Base-by-base conservation (phyloP, 1,140 invertebrate species). In the Drosophila repletoides region DNA sequence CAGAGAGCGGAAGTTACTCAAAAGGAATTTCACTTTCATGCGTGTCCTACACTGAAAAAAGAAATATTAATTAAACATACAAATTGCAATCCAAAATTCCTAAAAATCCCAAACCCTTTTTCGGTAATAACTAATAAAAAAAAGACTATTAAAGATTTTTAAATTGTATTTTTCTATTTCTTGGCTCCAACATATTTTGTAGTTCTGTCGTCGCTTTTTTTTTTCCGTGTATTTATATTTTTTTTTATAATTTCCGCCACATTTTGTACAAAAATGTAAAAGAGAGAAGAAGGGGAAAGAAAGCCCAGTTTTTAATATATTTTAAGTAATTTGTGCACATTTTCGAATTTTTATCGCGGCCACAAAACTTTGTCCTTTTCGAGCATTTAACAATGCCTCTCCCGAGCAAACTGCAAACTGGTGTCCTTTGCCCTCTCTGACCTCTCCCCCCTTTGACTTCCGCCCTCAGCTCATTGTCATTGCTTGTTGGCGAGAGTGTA, bases 311-410 rank as follows among this genome's bases (percentile, higher is more conserved):
- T 73, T 77, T 84, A 84, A 83, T 83, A 74, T 83, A 79, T 84
- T 81, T 83, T 71, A 74, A 79, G 79, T 79, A 83, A 83, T 84
- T 83, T 84, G 70, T 79, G 65, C 65, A 67, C 74, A 84, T 84
- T 83, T 79, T 68, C 77, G 66, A 71, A 86, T 83, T 83, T 84
- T 74, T 84, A 83, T 84, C 74, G 79, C 75, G 48, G 43, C 48
- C 79, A 72, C 79, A 84, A 86, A 83, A 83, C 70, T 83, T 86
- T 53, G 70, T 79, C 79, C 49, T 75, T 72, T 81, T 67, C n/a
- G n/a, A n/a, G 34, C 12, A 52, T 52, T 61, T 58, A 33, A 49
- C 51, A 65, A 51, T 65, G 61, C 52, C 6, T 15, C 2, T 26
- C n/a, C n/a, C n/a, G n/a, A n/a, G n/a, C n/a, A n/a, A 31, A 31